Evolutionary conservation across 2,113 vertebrate genomes (phyloP), one percentile per base, ranked within the genome.

Genomic region (Pangasianodon gigas): DNA sequence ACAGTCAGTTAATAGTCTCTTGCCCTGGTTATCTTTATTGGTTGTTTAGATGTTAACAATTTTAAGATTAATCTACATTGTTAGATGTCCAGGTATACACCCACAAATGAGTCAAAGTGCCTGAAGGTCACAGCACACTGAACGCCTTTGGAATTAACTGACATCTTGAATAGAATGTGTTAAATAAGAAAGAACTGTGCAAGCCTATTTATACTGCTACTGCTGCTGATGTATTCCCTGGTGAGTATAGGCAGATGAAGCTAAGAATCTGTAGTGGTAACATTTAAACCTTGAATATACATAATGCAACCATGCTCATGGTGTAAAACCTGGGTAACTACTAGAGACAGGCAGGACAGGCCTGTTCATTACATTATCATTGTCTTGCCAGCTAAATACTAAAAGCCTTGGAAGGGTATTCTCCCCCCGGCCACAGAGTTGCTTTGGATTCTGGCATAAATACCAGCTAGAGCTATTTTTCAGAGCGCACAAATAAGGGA

Each of bases 381-480:
- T 56, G 46, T 60, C 26, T 9, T 80, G 54, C 24, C 74, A 71
- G 52, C 90, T 79, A 71, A 90, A 89, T 81, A 37, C 79, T 46
- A 86, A 89, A 85, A 71, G 56, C 80, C 80, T 85, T 87, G 21
- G n/a, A 81, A 92, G 86, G 89, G 52, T 62, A 83, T 88, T 89
- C 74, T 86, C 58, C 51, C 77, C 58, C 58, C 41, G 79, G 79
- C 48, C 91, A 32, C 58, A 82, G 89, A 86, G 41, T 58, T 82
- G 81, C 65, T 89, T 90, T 81, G 74, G 26, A 81, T 89, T 83
- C 62, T 62, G 87, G 87, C 85, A 81, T 29, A 48, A 83, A 75
- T 58, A 44, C 18, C 19, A 80, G 67, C 56, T 56, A 48, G 75
- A 90, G 89, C 75, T 62, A 85, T 87, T 86, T 69, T 89, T 85